Base-by-base conservation (phyloP, 2,888 invertebrate genomes). In the Punctoribates punctum region DNA sequence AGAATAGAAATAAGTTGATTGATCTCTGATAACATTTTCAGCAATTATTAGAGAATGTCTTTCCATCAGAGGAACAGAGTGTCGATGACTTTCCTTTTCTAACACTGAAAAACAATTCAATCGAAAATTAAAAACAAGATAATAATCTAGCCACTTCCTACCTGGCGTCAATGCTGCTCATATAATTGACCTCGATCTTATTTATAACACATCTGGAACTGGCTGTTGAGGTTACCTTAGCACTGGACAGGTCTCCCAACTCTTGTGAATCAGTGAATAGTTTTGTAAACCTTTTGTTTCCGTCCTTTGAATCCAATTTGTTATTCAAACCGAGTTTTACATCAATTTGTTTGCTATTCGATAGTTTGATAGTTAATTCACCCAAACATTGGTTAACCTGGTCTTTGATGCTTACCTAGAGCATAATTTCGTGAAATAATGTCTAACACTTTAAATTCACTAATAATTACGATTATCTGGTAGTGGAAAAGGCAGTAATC, bases 271-370 rank as follows among this genome's bases (percentile, higher is more conserved):
- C 25, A 23, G 65, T 75, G 9, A 42, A 29, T 34, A 75, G 27
- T 48, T 75, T 67, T 17, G 75, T 75, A 34, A 65, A 75, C 20
- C 15, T 46, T 54, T 54, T 15, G 70, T 9, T 38, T 75, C 23
- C 11, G 2, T 29, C 20, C 1, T 67, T 27, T 20, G 17, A 23
- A 13, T 3, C 65, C 15, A 42, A 20, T 27, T 17, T 3, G 27
- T 62, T 62, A 4, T 15, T 62, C 5, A 20, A 5, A 4, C 20
- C 62, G 3, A 23, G 2, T 15, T 62, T 62, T 8, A 27, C 27
- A 15, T 27, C 29, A 62, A 27, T 29, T 62, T 29, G 25, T 62
- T 54, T 54, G 20, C 25, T 20, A n/a, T 25, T 25, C 20, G 25
- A 54, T 25, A 54, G 25, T 54, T 20, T 23, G 5, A 54, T 54